phyloP scores from a whole-genome alignment of 2,113 vertebrate genomes.

The Notiomystis cincta region DNA sequence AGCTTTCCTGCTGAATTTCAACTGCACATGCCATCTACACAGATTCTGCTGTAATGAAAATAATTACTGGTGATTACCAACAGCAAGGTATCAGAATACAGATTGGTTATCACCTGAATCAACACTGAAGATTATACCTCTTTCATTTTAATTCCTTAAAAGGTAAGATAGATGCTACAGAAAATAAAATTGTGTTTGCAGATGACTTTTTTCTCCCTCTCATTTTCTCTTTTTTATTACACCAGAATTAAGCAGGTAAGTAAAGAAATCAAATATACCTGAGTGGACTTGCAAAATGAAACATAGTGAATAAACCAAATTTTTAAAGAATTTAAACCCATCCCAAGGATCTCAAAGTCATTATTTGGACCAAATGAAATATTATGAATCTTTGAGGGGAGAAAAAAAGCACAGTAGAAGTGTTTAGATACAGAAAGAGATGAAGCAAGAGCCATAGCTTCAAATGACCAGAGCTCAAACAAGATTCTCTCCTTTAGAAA shows the following conservation, averaged over 20 bases:
- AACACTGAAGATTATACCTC: background rate
- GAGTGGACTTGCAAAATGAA: background rate
- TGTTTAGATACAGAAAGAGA: background rate
- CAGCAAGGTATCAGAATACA: background rate
- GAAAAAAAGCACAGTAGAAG: background rate
- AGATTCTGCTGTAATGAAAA: background rate
- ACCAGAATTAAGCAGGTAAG: background rate
- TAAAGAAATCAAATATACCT: background rate
- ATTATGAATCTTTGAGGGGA: background rate
- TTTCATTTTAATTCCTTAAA: constrained; percentile 1
- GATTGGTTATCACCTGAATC: background rate
- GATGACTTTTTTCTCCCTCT: background rate
- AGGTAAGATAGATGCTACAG: background rate
- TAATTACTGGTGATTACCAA: background rate
- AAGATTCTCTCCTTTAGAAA: background rate
- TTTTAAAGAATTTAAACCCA: background rate
- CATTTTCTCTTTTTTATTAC: background rate
- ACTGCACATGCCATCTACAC: background rate
- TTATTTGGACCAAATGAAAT: background rate
- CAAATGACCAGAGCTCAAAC: background rate
- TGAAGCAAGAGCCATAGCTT: background rate
- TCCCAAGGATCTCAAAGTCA: background rate
- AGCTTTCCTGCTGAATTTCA: background rate
- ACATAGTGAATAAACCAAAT: background rate
- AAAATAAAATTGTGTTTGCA: background rate